phyloP scores from a whole-genome alignment of 2,113 vertebrate genomes.

The Chamaea fasciata region DNA sequence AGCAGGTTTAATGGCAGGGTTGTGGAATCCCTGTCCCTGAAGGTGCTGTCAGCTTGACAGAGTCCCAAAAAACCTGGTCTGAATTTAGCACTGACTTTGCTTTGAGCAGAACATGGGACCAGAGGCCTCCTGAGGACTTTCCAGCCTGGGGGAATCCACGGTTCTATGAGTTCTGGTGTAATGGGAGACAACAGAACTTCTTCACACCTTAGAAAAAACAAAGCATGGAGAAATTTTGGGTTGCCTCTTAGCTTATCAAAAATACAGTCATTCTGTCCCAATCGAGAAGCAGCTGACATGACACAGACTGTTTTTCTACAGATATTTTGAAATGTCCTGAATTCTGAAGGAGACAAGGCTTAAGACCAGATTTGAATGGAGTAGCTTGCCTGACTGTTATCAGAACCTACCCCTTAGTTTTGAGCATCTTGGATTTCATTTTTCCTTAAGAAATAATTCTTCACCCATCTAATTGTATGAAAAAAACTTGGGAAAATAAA shows the following conservation, averaged over 20 bases:
- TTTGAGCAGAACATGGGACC: neutral
- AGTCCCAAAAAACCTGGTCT: neutral
- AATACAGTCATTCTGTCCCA: neutral
- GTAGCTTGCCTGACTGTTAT: neutral
- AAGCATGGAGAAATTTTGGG: too few species aligned
- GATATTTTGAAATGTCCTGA: neutral
- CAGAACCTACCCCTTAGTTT: neutral
- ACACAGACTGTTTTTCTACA: neutral
- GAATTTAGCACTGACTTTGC: neutral
- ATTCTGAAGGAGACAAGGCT: neutral
- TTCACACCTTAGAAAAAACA: neutral
- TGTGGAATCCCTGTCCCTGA: neutral
- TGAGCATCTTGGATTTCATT: neutral
- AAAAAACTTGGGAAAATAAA: neutral
- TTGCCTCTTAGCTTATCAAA: neutral
- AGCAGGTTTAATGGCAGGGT: neutral
- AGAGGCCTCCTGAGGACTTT: neutral
- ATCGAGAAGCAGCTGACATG: neutral
- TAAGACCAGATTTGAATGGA: neutral
- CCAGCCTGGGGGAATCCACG: neutral
- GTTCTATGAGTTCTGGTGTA: neutral
- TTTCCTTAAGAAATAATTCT: neutral
- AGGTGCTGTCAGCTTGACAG: neutral
- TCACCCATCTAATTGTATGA: neutral
- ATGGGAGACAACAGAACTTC: neutral